Evolutionary conservation across 2,797 vertebrate species (phyloP).

Genomic region (Bradypus variegatus): DNA sequence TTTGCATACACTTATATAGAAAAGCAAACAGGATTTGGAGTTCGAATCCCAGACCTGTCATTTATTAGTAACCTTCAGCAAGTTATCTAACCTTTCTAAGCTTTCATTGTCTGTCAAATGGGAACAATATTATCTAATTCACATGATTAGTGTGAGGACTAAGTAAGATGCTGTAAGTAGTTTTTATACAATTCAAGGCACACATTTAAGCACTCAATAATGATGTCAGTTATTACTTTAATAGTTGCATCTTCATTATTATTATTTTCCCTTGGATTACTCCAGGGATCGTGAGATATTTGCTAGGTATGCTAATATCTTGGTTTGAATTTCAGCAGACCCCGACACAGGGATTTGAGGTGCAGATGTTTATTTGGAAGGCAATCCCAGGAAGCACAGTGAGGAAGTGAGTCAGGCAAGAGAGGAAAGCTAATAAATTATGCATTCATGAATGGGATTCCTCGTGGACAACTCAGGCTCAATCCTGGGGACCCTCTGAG

Average conservation of each 20-base stretch:
- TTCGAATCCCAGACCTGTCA: neutral
- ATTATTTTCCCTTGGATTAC: neutral
- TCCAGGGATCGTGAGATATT: neutral
- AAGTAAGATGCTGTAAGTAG: neutral
- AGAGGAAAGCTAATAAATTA: neutral
- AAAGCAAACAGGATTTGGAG: neutral
- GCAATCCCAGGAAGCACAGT: neutral
- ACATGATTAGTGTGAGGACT: neutral
- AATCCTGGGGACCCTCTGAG: neutral
- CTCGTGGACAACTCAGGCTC: too few relatives aligned
- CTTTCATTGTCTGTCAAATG: neutral
- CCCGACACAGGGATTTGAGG: neutral
- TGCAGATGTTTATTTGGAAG: constrained; percentile 14
- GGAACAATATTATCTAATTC: neutral
- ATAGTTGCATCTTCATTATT: neutral
- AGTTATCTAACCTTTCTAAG: neutral
- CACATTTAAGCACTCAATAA: neutral
- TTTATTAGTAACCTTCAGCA: neutral
- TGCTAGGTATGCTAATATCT: neutral
- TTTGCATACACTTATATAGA: neutral
- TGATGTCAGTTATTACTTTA: neutral
- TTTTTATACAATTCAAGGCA: neutral
- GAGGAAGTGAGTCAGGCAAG: neutral
- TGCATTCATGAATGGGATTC: too few relatives aligned
- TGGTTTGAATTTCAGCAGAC: constrained; percentile 12